Conservation (phyloP, 1,140 invertebrate species). For the Brachionus sp. region DNA sequence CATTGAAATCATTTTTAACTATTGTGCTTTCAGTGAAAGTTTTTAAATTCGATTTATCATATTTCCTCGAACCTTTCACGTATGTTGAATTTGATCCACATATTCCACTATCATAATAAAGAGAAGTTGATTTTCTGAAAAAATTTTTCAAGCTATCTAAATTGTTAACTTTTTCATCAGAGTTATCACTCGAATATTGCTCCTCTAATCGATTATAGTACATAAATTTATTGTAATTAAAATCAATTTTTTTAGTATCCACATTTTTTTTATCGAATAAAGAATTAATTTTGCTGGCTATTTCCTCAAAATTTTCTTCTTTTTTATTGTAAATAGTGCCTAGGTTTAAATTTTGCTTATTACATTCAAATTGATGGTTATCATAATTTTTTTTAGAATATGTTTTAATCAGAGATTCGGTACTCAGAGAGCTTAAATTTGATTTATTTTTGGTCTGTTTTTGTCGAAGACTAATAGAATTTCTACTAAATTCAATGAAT, state of each 20-base stretch:
- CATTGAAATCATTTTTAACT: not conserved
- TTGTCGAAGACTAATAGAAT: not conserved
- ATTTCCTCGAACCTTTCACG: not conserved
- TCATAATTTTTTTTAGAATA: not conserved
- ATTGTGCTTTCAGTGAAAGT: not conserved
- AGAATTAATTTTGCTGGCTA: not conserved
- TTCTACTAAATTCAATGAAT: conserved; percentile 4
- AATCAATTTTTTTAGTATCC: not conserved
- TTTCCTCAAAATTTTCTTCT: not conserved
- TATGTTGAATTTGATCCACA: conserved; percentile 18
- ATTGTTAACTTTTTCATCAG: not conserved
- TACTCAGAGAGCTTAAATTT: not conserved
- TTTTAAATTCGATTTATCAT: not conserved
- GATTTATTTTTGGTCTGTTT: not conserved
- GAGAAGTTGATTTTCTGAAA: not conserved
- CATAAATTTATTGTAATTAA: conserved; percentile 2
- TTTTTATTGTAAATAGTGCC: not conserved
- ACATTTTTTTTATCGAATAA: not conserved
- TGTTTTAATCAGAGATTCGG: conserved; percentile 10
- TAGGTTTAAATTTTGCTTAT: not conserved
- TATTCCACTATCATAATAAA: conserved; percentile 43
- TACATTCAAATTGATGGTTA: not conserved
- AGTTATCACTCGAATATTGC: conserved; percentile 17
- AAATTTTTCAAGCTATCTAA: not conserved
- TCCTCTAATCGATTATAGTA: conserved; percentile 3